phyloP scores from a whole-genome alignment of 2,888 invertebrate species.

The Cremastobaeus sp. region DNA sequence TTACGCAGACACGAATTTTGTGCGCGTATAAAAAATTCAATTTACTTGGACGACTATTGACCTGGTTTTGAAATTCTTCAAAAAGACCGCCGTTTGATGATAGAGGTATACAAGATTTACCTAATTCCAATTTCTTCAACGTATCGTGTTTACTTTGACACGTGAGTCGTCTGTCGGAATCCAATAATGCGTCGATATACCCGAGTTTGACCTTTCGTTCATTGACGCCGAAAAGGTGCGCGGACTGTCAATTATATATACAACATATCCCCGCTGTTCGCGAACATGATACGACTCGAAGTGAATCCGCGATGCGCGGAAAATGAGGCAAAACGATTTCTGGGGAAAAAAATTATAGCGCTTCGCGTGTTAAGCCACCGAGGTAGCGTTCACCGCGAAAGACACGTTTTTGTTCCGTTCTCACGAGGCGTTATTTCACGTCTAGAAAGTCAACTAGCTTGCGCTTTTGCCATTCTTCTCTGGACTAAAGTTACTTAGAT shows the following conservation, averaged over 20 bases:
- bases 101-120: slow-evolving; percentile 35
- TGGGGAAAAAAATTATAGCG: slow-evolving; percentile 12
- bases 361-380: slow-evolving; percentile 13
- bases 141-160: slow-evolving; percentile 22
- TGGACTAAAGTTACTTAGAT: slow-evolving; percentile 6
- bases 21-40: not conserved
- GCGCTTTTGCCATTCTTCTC: slow-evolving; percentile 32
- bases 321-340: slow-evolving; percentile 11
- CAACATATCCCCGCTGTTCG: slow-evolving; percentile 1
- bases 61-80: not conserved
- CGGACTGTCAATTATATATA: no score
- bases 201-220: slow-evolving; percentile 6
- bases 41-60: not conserved
- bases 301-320: not conserved
- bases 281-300: not conserved
- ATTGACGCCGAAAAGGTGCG: not conserved
- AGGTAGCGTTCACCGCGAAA: slow-evolving; percentile 8
- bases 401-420: slow-evolving; percentile 29
- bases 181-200: slow-evolving; percentile 26
- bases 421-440: slow-evolving; percentile 25
- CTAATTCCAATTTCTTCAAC: slow-evolving; percentile 13
- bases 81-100: slow-evolving; percentile 11
- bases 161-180: slow-evolving; percentile 11
- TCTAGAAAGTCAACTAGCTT: slow-evolving; percentile 30
- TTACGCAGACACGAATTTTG: not conserved